A percentile compares a stretch with the other conserved stretches of the same genome.
phyloP scores from a whole-genome alignment of 2,888 invertebrate genomes.

The Xylocampa areola region DNA sequence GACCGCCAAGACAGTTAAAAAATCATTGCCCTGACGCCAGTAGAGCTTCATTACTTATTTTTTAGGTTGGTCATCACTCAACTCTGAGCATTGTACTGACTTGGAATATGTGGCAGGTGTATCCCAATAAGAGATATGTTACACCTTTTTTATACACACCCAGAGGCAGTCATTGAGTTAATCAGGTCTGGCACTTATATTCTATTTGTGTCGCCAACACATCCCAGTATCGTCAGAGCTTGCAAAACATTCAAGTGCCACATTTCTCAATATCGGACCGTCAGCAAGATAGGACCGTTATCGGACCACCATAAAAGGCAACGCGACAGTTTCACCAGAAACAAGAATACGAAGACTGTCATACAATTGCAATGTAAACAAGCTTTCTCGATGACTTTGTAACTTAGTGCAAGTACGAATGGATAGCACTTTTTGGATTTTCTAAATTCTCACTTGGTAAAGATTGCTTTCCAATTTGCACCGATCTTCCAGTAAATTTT shows the following conservation, averaged over 20 bases:
- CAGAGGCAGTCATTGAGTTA: too few relatives aligned
- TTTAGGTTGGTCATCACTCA: too few relatives aligned
- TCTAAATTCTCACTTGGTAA: conserved; percentile 7
- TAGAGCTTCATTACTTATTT: too few relatives aligned
- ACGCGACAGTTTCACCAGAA: conserved; percentile 68
- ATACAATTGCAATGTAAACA: conserved; percentile 65
- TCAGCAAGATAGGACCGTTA: conserved; percentile 59
- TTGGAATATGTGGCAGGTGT: too few relatives aligned
- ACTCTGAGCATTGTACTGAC: too few relatives aligned
- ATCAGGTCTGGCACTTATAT: conserved; percentile 5
- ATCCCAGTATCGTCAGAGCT: conserved; percentile 18
- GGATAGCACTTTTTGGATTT: conserved; percentile 8
- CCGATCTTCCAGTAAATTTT: too few relatives aligned
- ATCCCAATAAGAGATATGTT: too few relatives aligned
- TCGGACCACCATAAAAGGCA: conserved; percentile 58
- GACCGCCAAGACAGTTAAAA: too few relatives aligned
- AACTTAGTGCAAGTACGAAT: conserved; percentile 27
- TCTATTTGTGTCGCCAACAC: conserved; percentile 27
- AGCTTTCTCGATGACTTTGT: conserved; percentile 61
- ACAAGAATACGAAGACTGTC: conserved; percentile 67
- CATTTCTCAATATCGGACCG: conserved; percentile 50
- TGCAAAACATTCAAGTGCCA: conserved; percentile 44
- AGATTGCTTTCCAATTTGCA: too few relatives aligned
- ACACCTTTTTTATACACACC: too few relatives aligned
- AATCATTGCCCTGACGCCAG: too few relatives aligned